These are phyloP conservation scores for Pteria penguin DNA, from an alignment of 2,888 invertebrate species.

Conservation along the genomic window DNA sequence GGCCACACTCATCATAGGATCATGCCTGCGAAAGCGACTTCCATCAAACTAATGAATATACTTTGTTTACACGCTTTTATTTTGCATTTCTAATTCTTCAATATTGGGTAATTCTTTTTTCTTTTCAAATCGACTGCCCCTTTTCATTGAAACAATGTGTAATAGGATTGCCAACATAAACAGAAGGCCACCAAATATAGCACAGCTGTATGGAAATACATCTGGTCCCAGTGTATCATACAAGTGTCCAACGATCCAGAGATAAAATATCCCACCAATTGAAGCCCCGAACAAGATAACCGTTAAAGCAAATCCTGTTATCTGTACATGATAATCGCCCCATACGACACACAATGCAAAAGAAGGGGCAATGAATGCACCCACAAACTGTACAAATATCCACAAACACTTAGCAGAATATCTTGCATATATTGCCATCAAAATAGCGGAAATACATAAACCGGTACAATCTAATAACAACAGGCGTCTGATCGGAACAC, in stretches of 20 bases:
- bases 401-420: slow-evolving; percentile 45
- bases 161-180: slow-evolving; percentile 45
- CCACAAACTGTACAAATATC: slow-evolving; percentile 50
- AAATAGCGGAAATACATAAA: background rate
- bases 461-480: background rate
- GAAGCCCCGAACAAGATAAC: slow-evolving; percentile 53
- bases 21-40: too few species aligned
- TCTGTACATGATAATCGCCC: slow-evolving; percentile 55
- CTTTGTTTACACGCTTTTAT: too few species aligned
- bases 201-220: slow-evolving; percentile 44
- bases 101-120: slow-evolving; percentile 12
- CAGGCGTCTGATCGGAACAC: background rate
- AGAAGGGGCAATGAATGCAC: slow-evolving; percentile 51
- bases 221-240: slow-evolving; percentile 49
- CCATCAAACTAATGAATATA: too few species aligned
- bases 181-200: slow-evolving; percentile 49
- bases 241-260: slow-evolving; percentile 54
- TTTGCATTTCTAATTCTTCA: background rate
- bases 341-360: slow-evolving; percentile 60
- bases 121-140: slow-evolving; percentile 49
- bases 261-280: slow-evolving; percentile 52
- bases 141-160: slow-evolving; percentile 41
- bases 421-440: background rate
- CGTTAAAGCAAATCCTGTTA: slow-evolving; percentile 58
- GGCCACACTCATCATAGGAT: too few species aligned